phyloP scores from a whole-genome alignment of 92 coral and sea anemone species.

The Anthopleura xanthogrammica region DNA sequence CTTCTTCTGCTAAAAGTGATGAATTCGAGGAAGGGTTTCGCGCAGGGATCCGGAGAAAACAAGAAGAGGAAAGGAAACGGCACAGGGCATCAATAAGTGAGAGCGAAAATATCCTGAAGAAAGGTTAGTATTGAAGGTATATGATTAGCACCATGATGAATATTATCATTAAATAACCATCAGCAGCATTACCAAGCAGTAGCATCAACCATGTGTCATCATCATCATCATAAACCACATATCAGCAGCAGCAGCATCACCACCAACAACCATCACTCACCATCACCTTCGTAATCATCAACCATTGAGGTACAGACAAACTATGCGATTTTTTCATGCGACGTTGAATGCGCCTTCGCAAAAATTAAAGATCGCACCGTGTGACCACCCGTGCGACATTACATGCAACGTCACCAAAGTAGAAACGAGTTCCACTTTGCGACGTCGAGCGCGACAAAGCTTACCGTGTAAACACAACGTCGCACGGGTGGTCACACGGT shows the following conservation, averaged over 20 bases:
- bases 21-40: slow-evolving; percentile 86
- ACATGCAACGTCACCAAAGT: too few species aligned
- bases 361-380: too few species aligned
- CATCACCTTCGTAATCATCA: background rate
- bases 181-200: background rate
- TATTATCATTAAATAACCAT: background rate
- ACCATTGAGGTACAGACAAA: background rate
- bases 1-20: slow-evolving; percentile 75
- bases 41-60: slow-evolving; percentile 84
- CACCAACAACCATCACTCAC: background rate
- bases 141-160: background rate
- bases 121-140: slow-evolving; percentile 39
- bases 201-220: too few species aligned
- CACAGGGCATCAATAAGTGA: slow-evolving; percentile 74
- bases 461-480: too few species aligned
- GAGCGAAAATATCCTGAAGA: slow-evolving; percentile 66
- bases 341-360: too few species aligned
- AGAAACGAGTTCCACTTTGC: too few species aligned
- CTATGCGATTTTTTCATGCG: too few species aligned
- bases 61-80: slow-evolving; percentile 63
- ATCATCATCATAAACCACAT: background rate
- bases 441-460: too few species aligned
- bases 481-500: too few species aligned
- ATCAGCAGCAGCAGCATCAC: background rate
- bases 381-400: too few species aligned